phyloP scores from a whole-genome alignment of 1,140 invertebrate species.

The Dufourea novaeangliae region DNA sequence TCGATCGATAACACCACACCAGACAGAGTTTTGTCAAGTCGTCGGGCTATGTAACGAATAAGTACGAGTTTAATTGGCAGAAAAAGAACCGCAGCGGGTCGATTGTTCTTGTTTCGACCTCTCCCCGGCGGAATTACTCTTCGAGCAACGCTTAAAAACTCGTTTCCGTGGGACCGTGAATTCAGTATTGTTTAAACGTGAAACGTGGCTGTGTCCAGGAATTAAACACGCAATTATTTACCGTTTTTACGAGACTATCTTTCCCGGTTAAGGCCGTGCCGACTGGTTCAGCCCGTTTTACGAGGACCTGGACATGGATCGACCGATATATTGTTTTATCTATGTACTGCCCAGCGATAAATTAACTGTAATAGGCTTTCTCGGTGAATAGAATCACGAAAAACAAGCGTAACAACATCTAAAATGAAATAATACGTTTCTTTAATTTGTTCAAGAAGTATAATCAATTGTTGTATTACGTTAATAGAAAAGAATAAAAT shows the following conservation, averaged over 20 bases:
- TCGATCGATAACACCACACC: too few relatives aligned
- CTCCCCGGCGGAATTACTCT: neutral
- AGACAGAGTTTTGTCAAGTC: conserved; percentile 1
- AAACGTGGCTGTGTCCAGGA: neutral
- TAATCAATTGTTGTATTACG: too few relatives aligned
- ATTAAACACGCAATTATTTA: neutral
- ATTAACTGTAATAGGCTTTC: neutral
- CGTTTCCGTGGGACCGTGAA: neutral
- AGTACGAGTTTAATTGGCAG: conserved; percentile 12
- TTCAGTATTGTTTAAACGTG: neutral
- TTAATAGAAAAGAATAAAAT: too few relatives aligned
- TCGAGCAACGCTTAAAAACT: conserved; percentile 19
- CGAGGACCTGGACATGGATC: neutral
- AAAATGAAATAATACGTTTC: too few relatives aligned
- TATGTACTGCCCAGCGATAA: neutral
- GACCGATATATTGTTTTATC: neutral
- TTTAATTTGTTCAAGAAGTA: too few relatives aligned
- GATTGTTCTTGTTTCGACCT: conserved; percentile 14
- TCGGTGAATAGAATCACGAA: neutral
- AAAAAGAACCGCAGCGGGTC: conserved; percentile 15
- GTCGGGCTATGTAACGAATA: conserved; percentile 1
- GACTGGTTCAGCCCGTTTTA: neutral
- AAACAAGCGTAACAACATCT: too few relatives aligned
- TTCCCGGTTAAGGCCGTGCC: neutral
- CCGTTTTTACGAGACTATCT: neutral